phyloP scores from a whole-genome alignment of 2,113 vertebrate species.

The Campylomormyrus tamandua region DNA sequence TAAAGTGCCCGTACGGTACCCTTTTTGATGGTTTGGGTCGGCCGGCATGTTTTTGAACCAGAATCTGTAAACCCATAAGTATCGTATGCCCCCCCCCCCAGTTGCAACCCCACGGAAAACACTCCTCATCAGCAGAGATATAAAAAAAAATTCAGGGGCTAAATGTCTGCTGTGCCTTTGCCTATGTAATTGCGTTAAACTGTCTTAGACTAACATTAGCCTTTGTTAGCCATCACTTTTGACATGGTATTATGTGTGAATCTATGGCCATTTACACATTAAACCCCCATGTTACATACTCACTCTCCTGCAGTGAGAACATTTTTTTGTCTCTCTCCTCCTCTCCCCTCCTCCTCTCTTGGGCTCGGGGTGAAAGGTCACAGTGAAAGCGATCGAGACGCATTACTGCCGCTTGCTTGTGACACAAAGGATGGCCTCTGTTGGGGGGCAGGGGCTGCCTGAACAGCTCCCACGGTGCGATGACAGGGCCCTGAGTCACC shows the following conservation, averaged over 20 bases:
- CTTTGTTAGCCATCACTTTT: not conserved
- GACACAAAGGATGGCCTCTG: slow-evolving; percentile 43
- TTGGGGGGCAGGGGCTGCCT: slow-evolving; percentile 35
- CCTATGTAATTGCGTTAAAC: not conserved
- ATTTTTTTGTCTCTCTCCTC: not conserved
- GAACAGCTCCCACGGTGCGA: slow-evolving; percentile 57
- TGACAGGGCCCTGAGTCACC: slow-evolving; percentile 71
- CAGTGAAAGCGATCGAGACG: slow-evolving; percentile 47
- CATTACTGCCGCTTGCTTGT: slow-evolving; percentile 44
- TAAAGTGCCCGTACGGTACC: not conserved
- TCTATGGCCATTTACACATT: slow-evolving; percentile 11
- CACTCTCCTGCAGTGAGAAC: slow-evolving; percentile 9
- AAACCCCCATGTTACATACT: slow-evolving; percentile 56
- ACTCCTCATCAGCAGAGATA: not conserved
- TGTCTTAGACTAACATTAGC: not conserved
- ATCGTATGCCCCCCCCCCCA: not conserved
- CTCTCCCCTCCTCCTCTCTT: not conserved
- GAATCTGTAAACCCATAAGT: not conserved
- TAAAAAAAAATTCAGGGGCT: not conserved
- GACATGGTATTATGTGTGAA: not conserved
- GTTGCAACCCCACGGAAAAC: not conserved
- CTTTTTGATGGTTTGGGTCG: not conserved
- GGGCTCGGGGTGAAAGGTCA: slow-evolving; percentile 11
- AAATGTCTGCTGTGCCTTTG: not conserved
- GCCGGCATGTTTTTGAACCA: not conserved